Percentiles rank a stretch among this genome's conserved stretches.
phyloP scores from a whole-genome alignment of 2,888 invertebrate genomes.

The Galerucella nymphaeae region DNA sequence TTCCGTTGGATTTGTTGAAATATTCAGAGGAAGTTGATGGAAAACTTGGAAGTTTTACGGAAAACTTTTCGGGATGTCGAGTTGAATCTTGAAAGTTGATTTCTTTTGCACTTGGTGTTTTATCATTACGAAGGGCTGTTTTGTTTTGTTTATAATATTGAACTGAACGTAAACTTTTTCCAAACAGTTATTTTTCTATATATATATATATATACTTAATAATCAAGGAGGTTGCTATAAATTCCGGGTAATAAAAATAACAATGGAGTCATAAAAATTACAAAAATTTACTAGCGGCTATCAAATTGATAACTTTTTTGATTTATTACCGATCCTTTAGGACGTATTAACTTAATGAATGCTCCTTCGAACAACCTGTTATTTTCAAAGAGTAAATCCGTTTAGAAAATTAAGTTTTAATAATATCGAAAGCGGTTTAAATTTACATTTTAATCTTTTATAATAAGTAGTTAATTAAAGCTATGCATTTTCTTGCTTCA shows the following conservation, averaged over 20 bases:
- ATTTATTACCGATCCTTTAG: slow-evolving; percentile 3
- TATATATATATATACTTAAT: neutral
- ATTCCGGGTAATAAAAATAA: slow-evolving; percentile 2
- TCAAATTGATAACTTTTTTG: slow-evolving; percentile 10
- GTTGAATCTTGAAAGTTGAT: slow-evolving; percentile 28
- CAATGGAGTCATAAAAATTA: slow-evolving; percentile 9
- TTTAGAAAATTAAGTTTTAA: neutral
- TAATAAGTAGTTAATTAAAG: neutral
- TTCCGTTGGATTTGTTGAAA: slow-evolving; percentile 34
- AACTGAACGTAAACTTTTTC: no score
- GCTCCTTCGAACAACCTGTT: neutral
- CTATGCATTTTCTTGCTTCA: neutral
- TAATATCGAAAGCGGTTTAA: neutral
- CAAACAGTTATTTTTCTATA: no score
- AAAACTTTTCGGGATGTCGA: slow-evolving; percentile 25
- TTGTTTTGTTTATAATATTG: neutral
- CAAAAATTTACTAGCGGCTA: neutral
- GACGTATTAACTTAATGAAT: slow-evolving; percentile 5
- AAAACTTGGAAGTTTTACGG: slow-evolving; percentile 31
- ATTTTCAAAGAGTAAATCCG: slow-evolving; percentile 10
- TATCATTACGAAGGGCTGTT: neutral
- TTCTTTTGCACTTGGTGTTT: neutral
- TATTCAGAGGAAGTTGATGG: slow-evolving; percentile 35
- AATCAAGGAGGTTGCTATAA: neutral
- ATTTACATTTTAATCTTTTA: slow-evolving; percentile 1